phyloP scores from a whole-genome alignment of 2,113 vertebrate genomes.

The Panthera tigris region DNA sequence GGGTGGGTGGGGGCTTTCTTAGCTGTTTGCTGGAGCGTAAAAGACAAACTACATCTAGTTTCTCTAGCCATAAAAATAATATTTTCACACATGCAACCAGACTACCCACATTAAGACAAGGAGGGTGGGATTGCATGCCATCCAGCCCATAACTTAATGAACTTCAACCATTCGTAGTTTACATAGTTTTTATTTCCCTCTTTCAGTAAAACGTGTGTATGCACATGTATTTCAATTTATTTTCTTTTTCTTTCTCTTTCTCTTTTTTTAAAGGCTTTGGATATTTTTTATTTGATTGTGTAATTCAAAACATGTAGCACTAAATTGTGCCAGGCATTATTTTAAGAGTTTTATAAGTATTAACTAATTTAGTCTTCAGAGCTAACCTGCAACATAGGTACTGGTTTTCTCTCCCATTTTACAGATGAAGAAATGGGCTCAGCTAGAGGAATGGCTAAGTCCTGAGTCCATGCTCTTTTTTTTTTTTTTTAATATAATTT shows the following conservation, averaged over 20 bases:
- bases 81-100: not conserved
- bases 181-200: not conserved
- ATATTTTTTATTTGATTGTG: no score
- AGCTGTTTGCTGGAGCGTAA: not conserved
- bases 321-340: no score
- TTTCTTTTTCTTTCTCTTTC: not conserved
- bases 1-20: not conserved
- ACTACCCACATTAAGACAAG: not conserved
- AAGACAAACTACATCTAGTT: not conserved
- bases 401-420: no score
- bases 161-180: not conserved
- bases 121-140: not conserved
- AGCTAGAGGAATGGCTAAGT: no score
- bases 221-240: not conserved
- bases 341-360: no score
- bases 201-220: not conserved
- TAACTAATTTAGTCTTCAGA: no score
- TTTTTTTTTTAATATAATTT: no score
- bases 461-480: no score
- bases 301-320: no score
- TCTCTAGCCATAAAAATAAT: not conserved
- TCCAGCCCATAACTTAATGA: not conserved
- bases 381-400: no score
- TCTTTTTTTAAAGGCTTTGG: no score
- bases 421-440: no score